Evolutionary conservation across 2,797 vertebrate species (phyloP), one percentile per base, ranked within the genome.

Genomic region (Microctenopoma steveboyesi): DNA sequence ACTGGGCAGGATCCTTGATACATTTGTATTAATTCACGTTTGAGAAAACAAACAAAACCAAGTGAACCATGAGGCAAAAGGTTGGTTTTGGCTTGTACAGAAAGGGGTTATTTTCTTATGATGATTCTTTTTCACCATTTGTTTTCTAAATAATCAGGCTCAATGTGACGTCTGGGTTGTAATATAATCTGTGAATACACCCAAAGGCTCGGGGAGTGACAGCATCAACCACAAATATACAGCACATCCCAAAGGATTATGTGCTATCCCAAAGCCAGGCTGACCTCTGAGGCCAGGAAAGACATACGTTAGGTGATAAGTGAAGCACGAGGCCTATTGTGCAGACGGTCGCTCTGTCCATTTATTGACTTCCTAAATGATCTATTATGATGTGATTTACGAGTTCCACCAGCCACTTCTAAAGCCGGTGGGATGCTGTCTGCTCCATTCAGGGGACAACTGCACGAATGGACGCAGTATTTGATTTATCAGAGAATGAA

Each of bases 291-390:
- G n/a, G 82, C 83, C 76, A 72, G 48, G 56, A 80, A 88, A 75
- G 85, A 88, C 88, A 86, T 83, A 87, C 84, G 79, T 82, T 81
- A 82, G 87, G 88, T 76, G 91, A 86, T 89, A 91, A 90, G 82
- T 85, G 84, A 92, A 85, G 88, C 81, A 53, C 84, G 43, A 79
- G 77, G 72, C 57, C 86, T 76, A 88, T 91, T 90, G 87, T 88
- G 88, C 71, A 49, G 63, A 72, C 64, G 33, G 69, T 64, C 76
- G 81, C 79, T 80, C 61, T 78, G 86, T 84, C 85, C 79, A 74
- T 93, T 91, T 92, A 93, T 93, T 90, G 90, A 92, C 93, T 94
- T 94, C 92, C 92, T 93, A 91, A 93, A 91, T 91, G 82, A 94
- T 92, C 89, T 86, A 92, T 94, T 93, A 92, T 90, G 82, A 86